Evolutionary conservation across 2,113 vertebrate genomes (phyloP), one percentile per base, ranked within the genome.

Genomic region (Lasiurus borealis): DNA sequence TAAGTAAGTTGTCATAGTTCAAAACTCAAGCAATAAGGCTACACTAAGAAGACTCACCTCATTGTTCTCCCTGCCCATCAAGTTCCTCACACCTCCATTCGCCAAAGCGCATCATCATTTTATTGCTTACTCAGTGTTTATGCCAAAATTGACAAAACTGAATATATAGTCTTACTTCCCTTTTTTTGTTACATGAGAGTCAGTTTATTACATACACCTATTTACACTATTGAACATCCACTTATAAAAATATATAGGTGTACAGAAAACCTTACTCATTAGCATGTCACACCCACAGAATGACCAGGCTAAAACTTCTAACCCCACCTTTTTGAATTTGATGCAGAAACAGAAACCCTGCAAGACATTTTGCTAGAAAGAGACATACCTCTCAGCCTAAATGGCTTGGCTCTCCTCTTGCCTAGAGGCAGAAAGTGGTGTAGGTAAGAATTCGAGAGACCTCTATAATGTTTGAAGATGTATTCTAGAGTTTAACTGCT

Each of bases 141-240:
- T 71, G 29, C 57, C 44, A 10, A 1, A 34, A 76, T 3, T 78
- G 46, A 54, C 16, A 78, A 82, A 82, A 57, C 77, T 3, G 44
- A 59, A 68, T 62, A 52, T 21, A 34, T 21, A 48, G 19, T 25
- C 18, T 82, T 71, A 50, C 25, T 10, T 66, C 19, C 2, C 25
- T 81, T 93, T 81, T 93, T 76, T 29, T 27, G 12, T 81, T 31
- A 21, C 46, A 84, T 25, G 59, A 69, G 90, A 75, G 23, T 88
- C 31, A 69, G 5, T 62, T 25, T 46, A 34, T 25, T 18, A 1
- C 25, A 10, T 12, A 44, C 1, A 50, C 75, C 75, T 77, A 77
- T 77, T 52, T 52, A 77, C 29, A 10, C 18, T 75, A 1, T 50
- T 80, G 34, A n/a, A 2, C 5, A 85, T n/a, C 19, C 6, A 52